phyloP scores from a whole-genome alignment of 1,140 invertebrate species.

The Ceratina japonica region DNA sequence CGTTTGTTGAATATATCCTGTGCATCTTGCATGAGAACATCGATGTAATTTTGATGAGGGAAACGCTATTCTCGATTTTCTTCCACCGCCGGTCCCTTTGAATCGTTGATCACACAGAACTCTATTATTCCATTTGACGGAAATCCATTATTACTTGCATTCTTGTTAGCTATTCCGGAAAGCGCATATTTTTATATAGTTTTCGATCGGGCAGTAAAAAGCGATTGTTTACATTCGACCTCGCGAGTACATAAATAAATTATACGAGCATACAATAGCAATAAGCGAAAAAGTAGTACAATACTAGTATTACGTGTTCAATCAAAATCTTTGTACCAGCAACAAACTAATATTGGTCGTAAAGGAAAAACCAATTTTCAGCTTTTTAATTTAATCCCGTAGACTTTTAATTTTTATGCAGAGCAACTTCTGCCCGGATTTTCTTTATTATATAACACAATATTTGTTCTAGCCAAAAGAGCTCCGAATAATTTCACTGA shows the following conservation, averaged over 20 bases:
- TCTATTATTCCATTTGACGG: constrained; percentile 23
- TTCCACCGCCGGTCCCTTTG: neutral
- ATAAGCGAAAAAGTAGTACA: no score
- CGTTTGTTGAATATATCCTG: constrained; percentile 37
- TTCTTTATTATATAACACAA: neutral
- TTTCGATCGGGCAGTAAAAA: neutral
- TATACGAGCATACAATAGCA: no score
- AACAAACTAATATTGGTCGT: neutral
- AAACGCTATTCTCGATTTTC: constrained; percentile 27
- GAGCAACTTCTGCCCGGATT: neutral
- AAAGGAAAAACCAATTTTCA: neutral
- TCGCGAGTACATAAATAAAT: no score
- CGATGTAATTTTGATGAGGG: constrained; percentile 34
- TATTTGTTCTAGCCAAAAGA: no score
- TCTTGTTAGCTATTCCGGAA: neutral
- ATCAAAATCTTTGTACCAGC: neutral
- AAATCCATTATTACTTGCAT: neutral
- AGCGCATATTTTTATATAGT: no score
- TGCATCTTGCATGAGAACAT: constrained; percentile 38
- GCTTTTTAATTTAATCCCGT: neutral
- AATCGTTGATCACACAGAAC: neutral
- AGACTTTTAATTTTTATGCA: constrained; percentile 19
- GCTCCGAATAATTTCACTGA: neutral
- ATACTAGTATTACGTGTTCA: neutral
- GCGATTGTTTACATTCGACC: no score